Base-by-base conservation (phyloP, 1,140 invertebrate species). In the Drosophila nigrodunni region DNA sequence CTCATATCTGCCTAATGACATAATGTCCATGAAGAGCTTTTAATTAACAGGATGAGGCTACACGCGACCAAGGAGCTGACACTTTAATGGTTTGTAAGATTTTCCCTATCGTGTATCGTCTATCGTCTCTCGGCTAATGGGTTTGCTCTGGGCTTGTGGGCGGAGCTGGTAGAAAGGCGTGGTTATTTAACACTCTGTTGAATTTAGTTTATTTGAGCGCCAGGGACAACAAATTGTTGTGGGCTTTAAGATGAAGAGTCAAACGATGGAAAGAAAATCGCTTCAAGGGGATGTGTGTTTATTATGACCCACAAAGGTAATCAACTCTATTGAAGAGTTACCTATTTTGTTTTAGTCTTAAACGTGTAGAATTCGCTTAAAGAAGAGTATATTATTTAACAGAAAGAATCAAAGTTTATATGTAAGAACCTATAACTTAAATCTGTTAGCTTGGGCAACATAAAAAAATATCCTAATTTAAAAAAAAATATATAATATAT, bases 31-130 rank as follows among this genome's bases (percentile, higher is more conserved):
- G 73, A 60, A 66, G 58, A 59, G 78, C 77, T 83, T 83, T 88
- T 88, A 88, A 88, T 88, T 88, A 88, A 88, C 74, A 88, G 68
- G 68, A 75, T 75, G 68, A 65, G 85, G 80, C 74, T 64, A 73
- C 83, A 89, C 83, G 85, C 69, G 82, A 62, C 79, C 77, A 43
- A 49, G 46, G 34, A 21, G 54, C 54, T 25, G 67, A 25, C 58
- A 46, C 77, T 74, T 88, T 83, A 87, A 87, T 87, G 83, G 83
- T 54, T 83, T 87, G 80, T 88, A 73, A 80, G 83, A 79, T 82
- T 82, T 74, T 58, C 65, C 68, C 25, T 25, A 64, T 70, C 71
- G 58, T 30, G 25, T 30, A 30, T 30, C 25, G 25, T 35, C 41
- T 34, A 64, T 70, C 71, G 58, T 43, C 39, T 41, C 44, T 46